Evolutionary conservation across 2,113 vertebrate species (phyloP).

Genomic region (Pelecanoides urinatrix): DNA sequence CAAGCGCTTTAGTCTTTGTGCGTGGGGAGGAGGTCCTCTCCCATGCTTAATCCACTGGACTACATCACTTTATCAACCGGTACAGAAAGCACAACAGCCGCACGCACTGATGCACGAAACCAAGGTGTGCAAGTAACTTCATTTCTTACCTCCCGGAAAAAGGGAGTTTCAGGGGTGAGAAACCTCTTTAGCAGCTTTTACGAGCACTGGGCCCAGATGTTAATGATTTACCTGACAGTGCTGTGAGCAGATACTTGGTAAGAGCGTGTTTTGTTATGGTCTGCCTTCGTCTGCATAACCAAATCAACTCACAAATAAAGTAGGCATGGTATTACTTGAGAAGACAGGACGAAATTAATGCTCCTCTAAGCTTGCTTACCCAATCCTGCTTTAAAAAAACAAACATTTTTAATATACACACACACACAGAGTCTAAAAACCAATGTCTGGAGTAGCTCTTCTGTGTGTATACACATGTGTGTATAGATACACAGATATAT

Average conservation of each 20-base stretch:
- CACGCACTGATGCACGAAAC: neutral
- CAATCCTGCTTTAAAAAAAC: neutral
- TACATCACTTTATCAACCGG: neutral
- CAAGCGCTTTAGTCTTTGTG: neutral
- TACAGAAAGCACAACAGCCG: neutral
- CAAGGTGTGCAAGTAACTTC: neutral
- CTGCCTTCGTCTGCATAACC: neutral
- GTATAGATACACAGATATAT: neutral
- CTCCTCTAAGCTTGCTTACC: neutral
- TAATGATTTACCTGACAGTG: slow-evolving; percentile 13
- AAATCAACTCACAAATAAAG: neutral
- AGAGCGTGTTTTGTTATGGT: neutral
- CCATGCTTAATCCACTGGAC: neutral
- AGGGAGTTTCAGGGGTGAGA: neutral
- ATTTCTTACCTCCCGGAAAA: neutral
- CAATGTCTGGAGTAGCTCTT: neutral
- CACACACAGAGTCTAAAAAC: neutral
- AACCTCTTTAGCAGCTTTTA: neutral
- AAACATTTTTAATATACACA: neutral
- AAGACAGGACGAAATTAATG: neutral
- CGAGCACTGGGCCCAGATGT: accelerated
- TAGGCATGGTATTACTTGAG: neutral
- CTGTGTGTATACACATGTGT: too few relatives aligned
- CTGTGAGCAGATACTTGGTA: neutral
- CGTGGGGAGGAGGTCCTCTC: neutral